Base-by-base conservation (phyloP, 2,888 invertebrate genomes). In the Prosapia bicincta region DNA sequence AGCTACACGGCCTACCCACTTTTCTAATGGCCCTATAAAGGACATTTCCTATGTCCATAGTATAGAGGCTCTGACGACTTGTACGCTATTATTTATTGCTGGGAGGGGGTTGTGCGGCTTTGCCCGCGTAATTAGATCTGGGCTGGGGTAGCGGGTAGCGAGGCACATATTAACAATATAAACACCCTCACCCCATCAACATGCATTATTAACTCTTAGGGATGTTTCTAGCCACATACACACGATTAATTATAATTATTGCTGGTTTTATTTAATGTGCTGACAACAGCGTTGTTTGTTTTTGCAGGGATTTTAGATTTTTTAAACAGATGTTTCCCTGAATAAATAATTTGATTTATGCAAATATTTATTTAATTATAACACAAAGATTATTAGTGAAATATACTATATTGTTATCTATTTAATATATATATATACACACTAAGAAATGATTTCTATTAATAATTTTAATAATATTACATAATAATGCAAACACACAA, bases 121-220 rank as follows among this genome's bases (percentile, higher is more conserved):
- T 71, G 69, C 70, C 74, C 74, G 73, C 76, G 80, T 81, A 79
- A 81, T 81, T 80, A 80, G 79, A 79, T 80, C 77, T 78, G 79
- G 79, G 81, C 79, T 79, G 79, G 78, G 69, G 72, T 43, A 74
- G 72, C 68, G 73, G 54, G n/a, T n/a, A n/a, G n/a, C n/a, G n/a
- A n/a, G n/a, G 76, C 69, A 74, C 77, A 78, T 79, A 79, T 79
- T 79, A 79, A 78, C 76, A 32, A 70, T 66, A 54, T 76, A 77
- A 77, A 75, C 79, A 66, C 74, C 73, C 65, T 75, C 32, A 75
- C 77, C 79, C 73, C 71, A 72, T 78, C 76, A 72, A 66, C 78
- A 78, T 79, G 78, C 79, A 79, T 77, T 79, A 79, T 79, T 79
- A 79, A 79, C 79, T 78, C 76, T 75, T 76, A 20, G 54, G 54